A percentile compares a stretch with the other conserved stretches of the same genome.
Evolutionary conservation across 2,888 invertebrate species (phyloP).

Genomic region (Arenicola marina): DNA sequence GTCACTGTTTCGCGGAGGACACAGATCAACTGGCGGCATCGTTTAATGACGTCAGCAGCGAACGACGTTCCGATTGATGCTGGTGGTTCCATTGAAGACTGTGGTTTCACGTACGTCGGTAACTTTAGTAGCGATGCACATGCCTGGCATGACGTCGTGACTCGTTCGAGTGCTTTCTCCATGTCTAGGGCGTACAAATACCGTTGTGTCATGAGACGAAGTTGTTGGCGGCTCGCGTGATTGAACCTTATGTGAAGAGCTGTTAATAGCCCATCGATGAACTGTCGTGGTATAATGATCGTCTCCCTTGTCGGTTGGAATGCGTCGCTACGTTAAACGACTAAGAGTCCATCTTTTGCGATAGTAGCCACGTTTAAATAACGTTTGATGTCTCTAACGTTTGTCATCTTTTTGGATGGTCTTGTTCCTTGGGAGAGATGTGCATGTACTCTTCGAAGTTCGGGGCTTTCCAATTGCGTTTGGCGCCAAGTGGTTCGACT

Average conservation of each 20-base stretch:
- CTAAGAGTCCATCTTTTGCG: not conserved
- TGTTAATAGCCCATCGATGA: not conserved
- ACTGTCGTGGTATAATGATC: not conserved
- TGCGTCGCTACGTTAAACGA: too few relatives aligned
- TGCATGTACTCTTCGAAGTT: not conserved
- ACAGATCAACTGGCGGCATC: constrained; percentile 30
- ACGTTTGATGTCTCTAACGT: not conserved
- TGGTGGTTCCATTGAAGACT: constrained; percentile 31
- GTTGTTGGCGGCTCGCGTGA: not conserved
- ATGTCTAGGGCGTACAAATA: not conserved
- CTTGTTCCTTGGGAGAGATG: not conserved
- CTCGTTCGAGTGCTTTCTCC: too few relatives aligned
- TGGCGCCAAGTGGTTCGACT: not conserved
- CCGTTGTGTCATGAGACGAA: not conserved
- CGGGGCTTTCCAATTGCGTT: not conserved
- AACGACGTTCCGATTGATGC: constrained; percentile 30
- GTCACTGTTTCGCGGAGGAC: constrained; percentile 26
- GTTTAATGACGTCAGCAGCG: constrained; percentile 37
- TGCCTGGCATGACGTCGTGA: too few relatives aligned
- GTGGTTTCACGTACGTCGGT: constrained; percentile 11
- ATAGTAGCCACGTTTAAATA: not conserved
- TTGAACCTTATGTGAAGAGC: not conserved
- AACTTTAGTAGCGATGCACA: not conserved
- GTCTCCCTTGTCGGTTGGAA: not conserved
- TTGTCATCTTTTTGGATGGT: not conserved